A percentile compares a stretch with the other conserved stretches of the same genome.
Evolutionary conservation across 2,113 vertebrate genomes (phyloP).

Genomic region (Gorsachius goisagi): DNA sequence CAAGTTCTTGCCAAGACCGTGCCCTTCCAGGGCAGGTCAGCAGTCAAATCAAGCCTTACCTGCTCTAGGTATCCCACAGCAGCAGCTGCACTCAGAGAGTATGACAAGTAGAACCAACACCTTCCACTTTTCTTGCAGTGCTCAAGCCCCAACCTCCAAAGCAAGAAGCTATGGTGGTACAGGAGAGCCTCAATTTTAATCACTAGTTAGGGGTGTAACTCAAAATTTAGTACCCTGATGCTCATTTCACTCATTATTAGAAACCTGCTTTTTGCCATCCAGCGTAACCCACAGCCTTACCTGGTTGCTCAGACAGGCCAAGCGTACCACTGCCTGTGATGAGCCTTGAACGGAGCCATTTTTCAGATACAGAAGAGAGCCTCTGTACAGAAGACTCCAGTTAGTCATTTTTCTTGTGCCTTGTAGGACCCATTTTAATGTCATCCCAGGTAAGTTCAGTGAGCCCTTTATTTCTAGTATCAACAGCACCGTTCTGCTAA

Average conservation of each 20-base stretch:
- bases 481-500: background rate
- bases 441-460: background rate
- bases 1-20: too few relatives aligned
- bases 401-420: background rate
- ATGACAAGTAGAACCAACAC: background rate
- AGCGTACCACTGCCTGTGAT: accelerated
- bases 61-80: background rate
- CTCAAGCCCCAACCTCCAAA: background rate
- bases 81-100: background rate
- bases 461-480: background rate
- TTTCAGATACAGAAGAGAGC: background rate
- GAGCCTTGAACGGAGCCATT: background rate
- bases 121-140: background rate
- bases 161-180: background rate
- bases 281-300: background rate
- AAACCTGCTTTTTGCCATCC: background rate
- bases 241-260: background rate
- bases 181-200: background rate
- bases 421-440: background rate
- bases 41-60: background rate
- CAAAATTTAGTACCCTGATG: background rate
- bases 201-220: background rate
- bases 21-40: background rate
- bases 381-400: background rate
- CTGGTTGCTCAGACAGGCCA: background rate